phyloP scores from a whole-genome alignment of 2,888 invertebrate genomes.

The Troides aeacus region DNA sequence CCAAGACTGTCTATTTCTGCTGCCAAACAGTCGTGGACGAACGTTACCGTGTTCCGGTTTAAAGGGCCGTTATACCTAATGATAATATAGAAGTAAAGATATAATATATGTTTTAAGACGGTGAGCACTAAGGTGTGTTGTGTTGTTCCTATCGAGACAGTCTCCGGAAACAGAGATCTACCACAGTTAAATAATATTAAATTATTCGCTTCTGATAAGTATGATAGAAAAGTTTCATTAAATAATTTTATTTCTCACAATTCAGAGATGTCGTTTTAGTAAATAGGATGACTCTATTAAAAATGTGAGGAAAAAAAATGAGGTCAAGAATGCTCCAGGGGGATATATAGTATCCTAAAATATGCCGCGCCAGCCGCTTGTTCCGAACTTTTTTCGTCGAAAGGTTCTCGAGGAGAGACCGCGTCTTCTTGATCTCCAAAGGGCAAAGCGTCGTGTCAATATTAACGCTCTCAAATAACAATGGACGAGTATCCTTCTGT shows the following conservation, averaged over 20 bases:
- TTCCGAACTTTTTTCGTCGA: slow-evolving; percentile 32
- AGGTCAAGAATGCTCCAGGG: slow-evolving; percentile 16
- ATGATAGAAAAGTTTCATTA: no score
- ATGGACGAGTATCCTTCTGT: slow-evolving; percentile 33
- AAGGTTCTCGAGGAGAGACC: slow-evolving; percentile 29
- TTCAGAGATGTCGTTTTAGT: not conserved
- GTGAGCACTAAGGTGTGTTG: no score
- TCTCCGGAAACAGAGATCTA: no score
- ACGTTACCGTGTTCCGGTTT: no score
- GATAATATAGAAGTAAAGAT: no score
- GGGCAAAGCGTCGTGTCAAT: slow-evolving; percentile 40
- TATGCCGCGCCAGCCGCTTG: slow-evolving; percentile 37
- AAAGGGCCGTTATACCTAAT: no score
- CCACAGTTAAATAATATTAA: no score
- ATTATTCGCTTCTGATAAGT: no score
- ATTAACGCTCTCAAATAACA: slow-evolving; percentile 38
- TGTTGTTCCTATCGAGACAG: no score
- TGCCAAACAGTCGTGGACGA: no score
- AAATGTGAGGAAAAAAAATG: slow-evolving; percentile 15
- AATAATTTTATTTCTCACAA: not conserved
- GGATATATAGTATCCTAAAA: slow-evolving; percentile 31
- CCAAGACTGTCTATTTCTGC: no score
- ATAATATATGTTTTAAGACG: no score
- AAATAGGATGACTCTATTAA: not conserved
- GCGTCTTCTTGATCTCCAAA: slow-evolving; percentile 36